These are phyloP conservation scores for Misgurnus anguillicaudatus DNA, from an alignment of 2,113 vertebrate genomes.

Conservation along the genomic window DNA sequence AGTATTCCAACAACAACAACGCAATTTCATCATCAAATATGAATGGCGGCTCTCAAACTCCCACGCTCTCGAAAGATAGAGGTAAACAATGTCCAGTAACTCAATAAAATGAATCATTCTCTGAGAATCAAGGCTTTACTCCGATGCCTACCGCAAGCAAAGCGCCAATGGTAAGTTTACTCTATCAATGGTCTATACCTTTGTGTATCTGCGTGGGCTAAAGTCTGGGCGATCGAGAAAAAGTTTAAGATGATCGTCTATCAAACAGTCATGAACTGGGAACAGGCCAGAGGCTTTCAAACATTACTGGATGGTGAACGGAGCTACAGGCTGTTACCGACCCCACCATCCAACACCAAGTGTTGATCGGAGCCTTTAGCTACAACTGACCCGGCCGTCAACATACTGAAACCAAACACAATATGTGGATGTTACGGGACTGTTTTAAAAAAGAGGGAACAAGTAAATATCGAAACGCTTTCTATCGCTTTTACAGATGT, in stretches of 20 bases:
- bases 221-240: neutral
- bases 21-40: slow-evolving; percentile 49
- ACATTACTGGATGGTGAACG: neutral
- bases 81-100: slow-evolving; percentile 50
- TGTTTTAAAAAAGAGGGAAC: neutral
- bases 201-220: neutral
- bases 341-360: neutral
- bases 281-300: neutral
- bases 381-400: neutral
- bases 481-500: no score
- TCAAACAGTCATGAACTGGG: neutral
- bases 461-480: no score
- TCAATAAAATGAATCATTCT: slow-evolving; percentile 49
- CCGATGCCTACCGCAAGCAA: slow-evolving; percentile 27
- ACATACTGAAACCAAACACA: no score
- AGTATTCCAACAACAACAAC: neutral
- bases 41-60: slow-evolving; percentile 50
- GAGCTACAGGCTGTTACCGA: neutral
- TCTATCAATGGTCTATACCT: slow-evolving; percentile 2
- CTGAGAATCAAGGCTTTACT: slow-evolving; percentile 38
- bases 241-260: neutral
- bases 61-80: slow-evolving; percentile 27
- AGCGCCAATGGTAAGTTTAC: slow-evolving; percentile 19
- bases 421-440: neutral
- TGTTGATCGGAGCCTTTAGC: slow-evolving; percentile 6